Base-by-base conservation (phyloP, 2,113 vertebrate species). In the Stegostoma tigrinum region DNA sequence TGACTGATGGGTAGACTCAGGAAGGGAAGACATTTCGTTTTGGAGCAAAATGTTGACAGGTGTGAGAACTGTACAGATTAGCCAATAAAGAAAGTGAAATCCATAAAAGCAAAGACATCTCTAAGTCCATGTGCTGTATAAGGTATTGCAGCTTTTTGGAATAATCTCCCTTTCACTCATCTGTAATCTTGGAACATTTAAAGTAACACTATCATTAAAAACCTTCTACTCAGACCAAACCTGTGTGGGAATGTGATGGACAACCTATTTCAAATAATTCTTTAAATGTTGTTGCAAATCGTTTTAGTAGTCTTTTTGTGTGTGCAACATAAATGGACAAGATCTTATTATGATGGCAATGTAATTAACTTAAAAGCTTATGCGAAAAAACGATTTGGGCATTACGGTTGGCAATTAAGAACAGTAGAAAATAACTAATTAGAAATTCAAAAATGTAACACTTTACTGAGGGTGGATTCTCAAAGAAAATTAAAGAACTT, bases 181-280 rank as follows among this genome's bases (percentile, higher is more conserved):
- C 61, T 21, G 34, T 66, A 34, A 89, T 64, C 4, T 64, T 91
- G 34, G 30, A 91, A 91, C 89, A 91, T 66, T 66, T 66, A 66
- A 66, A 66, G 89, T 91, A 91, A 91, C 89, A 66, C 38, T 83
- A 19, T 91, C 66, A 66, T 91, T 34, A 91, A 66, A 91, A 91
- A 55, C 80, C 42, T 91, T 91, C 64, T 64, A 66, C 61, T 91
- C 52, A n/a, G 89, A 30, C 61, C 66, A 3, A 91, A 17, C 55
- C 34, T 64, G 89, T 66, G 61, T 66, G 0, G 55, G n/a, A 91
- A n/a, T 38, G 14, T 91, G 89, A 91, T 38, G 17, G 89, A 55
- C 27, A 27, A 61, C 61, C 0, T 61, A 90, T n/a, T 90, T 90
- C 27, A 90, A 61, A 90, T 30, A 61, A 34, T 30, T 14, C 34